Percentiles rank a stretch among this genome's conserved stretches.
phyloP scores from a whole-genome alignment of 2,113 vertebrate genomes.

The Ameiurus melas region DNA sequence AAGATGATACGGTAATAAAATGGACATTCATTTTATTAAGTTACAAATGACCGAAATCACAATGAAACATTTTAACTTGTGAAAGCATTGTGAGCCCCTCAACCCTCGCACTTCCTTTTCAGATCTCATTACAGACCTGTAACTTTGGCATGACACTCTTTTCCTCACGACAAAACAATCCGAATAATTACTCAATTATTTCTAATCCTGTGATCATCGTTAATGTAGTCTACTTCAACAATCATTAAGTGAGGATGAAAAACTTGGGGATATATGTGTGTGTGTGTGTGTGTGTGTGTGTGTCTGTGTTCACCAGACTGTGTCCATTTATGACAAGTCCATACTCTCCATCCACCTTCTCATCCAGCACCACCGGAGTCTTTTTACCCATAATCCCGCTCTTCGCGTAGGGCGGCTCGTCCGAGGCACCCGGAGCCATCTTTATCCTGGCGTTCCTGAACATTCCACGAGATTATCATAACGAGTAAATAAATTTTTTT shows the following conservation, averaged over 20 bases:
- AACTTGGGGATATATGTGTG: too few species aligned
- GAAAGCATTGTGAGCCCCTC: not conserved
- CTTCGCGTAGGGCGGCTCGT: conserved; percentile 60
- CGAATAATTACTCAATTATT: not conserved
- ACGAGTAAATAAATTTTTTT: not conserved
- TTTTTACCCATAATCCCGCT: conserved; percentile 66
- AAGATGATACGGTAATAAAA: not conserved
- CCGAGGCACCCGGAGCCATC: conserved; percentile 77
- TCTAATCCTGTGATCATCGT: not conserved
- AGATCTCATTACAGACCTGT: not conserved
- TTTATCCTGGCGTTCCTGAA: conserved; percentile 77
- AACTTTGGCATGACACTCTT: not conserved
- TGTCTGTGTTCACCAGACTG: conserved; percentile 80
- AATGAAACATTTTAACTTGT: not conserved
- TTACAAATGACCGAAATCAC: not conserved
- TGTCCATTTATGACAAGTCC: conserved; percentile 88
- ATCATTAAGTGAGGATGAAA: not conserved
- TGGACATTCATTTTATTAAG: not conserved
- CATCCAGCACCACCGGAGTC: conserved; percentile 73
- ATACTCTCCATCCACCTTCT: conserved; percentile 80
- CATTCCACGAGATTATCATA: not conserved
- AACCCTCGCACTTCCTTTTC: too few species aligned
- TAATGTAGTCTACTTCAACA: not conserved
- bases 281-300: not conserved
- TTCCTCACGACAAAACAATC: not conserved